These are phyloP conservation scores for Lycocorax pyrrhopterus DNA, from an alignment of 2,113 vertebrate species.

Conservation along the genomic window DNA sequence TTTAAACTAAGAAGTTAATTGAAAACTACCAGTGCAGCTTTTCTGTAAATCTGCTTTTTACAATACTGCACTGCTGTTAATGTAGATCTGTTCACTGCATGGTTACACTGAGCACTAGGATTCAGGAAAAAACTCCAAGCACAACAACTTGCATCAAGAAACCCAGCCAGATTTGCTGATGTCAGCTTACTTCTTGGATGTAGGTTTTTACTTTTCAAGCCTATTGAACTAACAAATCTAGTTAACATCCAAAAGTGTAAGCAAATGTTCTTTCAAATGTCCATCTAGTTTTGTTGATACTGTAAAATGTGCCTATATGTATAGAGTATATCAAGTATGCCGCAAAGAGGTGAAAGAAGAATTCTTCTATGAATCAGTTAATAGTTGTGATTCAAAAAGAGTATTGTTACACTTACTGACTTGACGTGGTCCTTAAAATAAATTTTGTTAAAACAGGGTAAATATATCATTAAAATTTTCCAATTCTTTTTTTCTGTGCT, in stretches of 20 bases:
- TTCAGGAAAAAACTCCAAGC: neutral
- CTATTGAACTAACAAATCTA: neutral
- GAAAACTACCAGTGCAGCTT: neutral
- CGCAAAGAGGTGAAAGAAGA: neutral
- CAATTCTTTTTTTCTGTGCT: neutral
- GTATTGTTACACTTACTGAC: neutral
- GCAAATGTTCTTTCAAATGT: neutral
- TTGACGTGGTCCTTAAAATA: neutral
- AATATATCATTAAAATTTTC: neutral
- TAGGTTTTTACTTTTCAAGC: neutral
- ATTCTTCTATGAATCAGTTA: neutral
- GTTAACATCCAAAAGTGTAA: neutral
- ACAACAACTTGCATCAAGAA: neutral
- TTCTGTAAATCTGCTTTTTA: neutral
- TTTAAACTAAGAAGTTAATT: neutral
- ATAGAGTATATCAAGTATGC: neutral
- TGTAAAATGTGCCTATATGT: neutral
- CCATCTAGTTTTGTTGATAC: neutral
- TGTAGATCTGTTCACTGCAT: neutral
- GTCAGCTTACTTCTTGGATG: neutral
- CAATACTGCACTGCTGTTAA: neutral
- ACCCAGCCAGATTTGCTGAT: neutral
- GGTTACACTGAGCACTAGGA: neutral
- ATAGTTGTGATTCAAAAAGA: neutral
- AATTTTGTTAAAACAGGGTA: neutral